phyloP scores from a whole-genome alignment of 2,113 vertebrate genomes.

The Macroglossus sobrinus region DNA sequence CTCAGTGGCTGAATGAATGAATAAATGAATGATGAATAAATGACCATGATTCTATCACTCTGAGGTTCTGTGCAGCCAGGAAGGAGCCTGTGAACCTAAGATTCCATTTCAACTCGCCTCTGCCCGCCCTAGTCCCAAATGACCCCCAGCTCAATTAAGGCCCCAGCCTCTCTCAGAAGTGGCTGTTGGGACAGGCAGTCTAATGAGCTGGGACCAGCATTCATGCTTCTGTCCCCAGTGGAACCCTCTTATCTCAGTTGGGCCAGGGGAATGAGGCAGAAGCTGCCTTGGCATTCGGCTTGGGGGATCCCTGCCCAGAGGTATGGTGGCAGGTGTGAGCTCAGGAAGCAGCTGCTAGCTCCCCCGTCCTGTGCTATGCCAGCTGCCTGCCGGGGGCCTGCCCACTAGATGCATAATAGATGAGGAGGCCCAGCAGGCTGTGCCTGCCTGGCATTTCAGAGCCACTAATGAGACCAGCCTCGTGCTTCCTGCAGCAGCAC shows the following conservation, averaged over 20 bases:
- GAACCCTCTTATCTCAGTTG: background rate
- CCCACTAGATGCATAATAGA: conserved; percentile 69
- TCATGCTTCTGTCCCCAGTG: background rate
- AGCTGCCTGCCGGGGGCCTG: conserved; percentile 54
- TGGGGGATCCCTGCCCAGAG: background rate
- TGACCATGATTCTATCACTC: background rate
- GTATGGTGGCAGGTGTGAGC: conserved; percentile 8
- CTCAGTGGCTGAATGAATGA: background rate
- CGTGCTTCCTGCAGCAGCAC: background rate
- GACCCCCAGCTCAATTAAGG: background rate
- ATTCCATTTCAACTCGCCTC: background rate
- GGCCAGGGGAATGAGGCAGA: background rate
- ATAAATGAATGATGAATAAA: background rate
- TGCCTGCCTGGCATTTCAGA: conserved; percentile 70
- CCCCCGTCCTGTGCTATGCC: background rate
- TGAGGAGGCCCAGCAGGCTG: conserved; percentile 58
- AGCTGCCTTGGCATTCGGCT: background rate
- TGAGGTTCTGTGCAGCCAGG: background rate
- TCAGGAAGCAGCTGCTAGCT: conserved; percentile 51
- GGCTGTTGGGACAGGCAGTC: background rate
- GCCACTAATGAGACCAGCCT: conserved; percentile 50
- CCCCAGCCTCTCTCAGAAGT: background rate
- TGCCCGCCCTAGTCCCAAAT: background rate
- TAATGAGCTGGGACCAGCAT: background rate
- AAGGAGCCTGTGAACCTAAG: background rate